Evolutionary conservation across 2,797 vertebrate genomes (phyloP).

Genomic region (Phyllotis vaccarum): DNA sequence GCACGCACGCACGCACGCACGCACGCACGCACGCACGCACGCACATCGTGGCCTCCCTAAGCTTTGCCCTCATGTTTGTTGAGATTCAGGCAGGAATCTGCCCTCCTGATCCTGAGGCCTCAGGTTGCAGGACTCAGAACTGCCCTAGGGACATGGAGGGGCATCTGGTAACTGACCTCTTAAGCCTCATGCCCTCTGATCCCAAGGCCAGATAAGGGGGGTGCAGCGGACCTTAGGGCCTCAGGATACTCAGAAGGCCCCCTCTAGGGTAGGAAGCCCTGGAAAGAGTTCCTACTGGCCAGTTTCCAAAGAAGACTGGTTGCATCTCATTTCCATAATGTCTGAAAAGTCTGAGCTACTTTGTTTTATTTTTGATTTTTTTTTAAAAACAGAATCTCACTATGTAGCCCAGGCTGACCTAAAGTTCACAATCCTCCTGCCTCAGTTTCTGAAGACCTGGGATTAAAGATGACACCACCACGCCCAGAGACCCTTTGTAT

Average conservation of each 20-base stretch:
- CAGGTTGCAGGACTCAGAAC: conserved; percentile 76
- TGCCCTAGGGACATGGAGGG: conserved; percentile 43
- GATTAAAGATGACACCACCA: background rate
- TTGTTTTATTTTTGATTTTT: background rate
- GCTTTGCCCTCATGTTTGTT: conserved; percentile 76
- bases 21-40: background rate
- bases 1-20: background rate
- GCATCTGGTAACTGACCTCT: conserved; percentile 62
- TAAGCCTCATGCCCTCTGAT: conserved; percentile 78
- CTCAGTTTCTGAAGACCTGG: background rate
- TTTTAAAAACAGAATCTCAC: background rate
- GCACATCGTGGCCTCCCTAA: background rate
- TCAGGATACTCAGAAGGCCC: background rate
- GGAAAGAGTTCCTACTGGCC: background rate
- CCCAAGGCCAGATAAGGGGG: conserved; percentile 61
- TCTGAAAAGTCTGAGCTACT: background rate
- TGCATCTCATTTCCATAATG: background rate
- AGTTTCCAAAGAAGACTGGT: background rate
- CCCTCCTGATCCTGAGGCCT: conserved; percentile 83
- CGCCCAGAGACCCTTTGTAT: background rate
- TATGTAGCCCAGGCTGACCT: background rate
- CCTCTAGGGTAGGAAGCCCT: background rate
- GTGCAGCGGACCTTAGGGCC: conserved; percentile 27
- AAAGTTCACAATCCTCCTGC: background rate
- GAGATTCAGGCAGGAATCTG: conserved; percentile 84